These are phyloP conservation scores for Thalpophila matura DNA, from an alignment of 2,888 invertebrate species.

Conservation along the genomic window DNA sequence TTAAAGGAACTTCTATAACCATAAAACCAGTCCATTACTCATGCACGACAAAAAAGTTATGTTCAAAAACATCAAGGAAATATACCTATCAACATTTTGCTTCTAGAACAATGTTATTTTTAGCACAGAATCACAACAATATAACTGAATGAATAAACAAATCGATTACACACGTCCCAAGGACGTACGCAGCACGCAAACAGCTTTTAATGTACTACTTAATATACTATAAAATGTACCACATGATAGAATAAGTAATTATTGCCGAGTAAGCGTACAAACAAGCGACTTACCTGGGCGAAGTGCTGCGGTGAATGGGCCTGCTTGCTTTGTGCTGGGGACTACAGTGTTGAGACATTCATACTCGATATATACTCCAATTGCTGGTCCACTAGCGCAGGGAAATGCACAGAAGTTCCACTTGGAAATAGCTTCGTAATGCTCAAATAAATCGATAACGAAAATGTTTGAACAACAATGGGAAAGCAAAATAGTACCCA, in stretches of 20 bases:
- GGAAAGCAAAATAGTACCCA: no score
- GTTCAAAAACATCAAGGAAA: neutral
- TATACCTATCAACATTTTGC: neutral
- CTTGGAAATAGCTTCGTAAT: neutral
- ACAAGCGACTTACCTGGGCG: slow-evolving; percentile 52
- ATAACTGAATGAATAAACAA: no score
- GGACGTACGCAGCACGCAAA: neutral
- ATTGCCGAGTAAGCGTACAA: slow-evolving; percentile 26
- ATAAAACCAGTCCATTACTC: no score
- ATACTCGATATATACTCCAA: slow-evolving; percentile 46
- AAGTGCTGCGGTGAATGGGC: slow-evolving; percentile 46
- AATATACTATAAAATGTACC: no score
- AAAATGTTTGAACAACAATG: no score
- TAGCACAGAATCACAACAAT: slow-evolving; percentile 2
- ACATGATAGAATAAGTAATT: slow-evolving; percentile 3
- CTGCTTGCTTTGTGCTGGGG: slow-evolving; percentile 26
- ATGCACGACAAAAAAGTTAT: no score
- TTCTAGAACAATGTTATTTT: slow-evolving; percentile 10
- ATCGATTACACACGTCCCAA: neutral
- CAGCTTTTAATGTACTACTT: neutral
- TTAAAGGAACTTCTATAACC: neutral
- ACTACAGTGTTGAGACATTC: slow-evolving; percentile 41
- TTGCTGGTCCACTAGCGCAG: neutral
- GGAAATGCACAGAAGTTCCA: slow-evolving; percentile 27
- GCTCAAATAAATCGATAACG: neutral